These are phyloP conservation scores for Dipodomys ordii DNA, from an alignment of 2,113 vertebrate genomes.

Conservation along the genomic window DNA sequence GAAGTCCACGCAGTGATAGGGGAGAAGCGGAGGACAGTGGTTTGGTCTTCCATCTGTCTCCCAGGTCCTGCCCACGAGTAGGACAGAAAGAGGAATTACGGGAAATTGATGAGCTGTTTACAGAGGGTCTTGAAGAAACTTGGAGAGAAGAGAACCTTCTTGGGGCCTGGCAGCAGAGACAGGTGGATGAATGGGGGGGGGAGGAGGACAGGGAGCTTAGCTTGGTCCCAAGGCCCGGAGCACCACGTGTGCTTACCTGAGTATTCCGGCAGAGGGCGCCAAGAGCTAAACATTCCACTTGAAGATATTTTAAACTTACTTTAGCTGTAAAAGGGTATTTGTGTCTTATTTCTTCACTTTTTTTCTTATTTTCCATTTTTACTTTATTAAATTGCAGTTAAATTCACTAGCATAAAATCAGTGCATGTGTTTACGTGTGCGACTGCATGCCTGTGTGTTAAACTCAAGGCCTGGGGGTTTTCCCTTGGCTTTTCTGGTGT, in stretches of 20 bases:
- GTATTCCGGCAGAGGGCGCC: background rate
- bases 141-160: background rate
- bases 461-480: no score
- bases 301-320: background rate
- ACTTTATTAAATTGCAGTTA: background rate
- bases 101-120: background rate
- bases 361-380: background rate
- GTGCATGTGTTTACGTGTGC: no score
- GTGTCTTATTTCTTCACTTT: background rate
- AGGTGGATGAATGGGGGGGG: background rate
- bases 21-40: background rate
- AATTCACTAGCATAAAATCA: background rate
- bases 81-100: background rate
- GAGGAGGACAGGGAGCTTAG: background rate
- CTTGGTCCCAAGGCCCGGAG: background rate
- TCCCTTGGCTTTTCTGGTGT: no score
- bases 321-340: background rate
- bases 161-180: background rate
- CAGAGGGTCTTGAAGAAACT: background rate
- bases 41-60: background rate
- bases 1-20: background rate
- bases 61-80: background rate
- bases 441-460: no score
- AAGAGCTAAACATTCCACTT: background rate
- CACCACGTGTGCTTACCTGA: background rate